A percentile compares a stretch with the other conserved stretches of the same genome.
phyloP scores from a whole-genome alignment of 2,113 vertebrate genomes.

The Serinus canaria region DNA sequence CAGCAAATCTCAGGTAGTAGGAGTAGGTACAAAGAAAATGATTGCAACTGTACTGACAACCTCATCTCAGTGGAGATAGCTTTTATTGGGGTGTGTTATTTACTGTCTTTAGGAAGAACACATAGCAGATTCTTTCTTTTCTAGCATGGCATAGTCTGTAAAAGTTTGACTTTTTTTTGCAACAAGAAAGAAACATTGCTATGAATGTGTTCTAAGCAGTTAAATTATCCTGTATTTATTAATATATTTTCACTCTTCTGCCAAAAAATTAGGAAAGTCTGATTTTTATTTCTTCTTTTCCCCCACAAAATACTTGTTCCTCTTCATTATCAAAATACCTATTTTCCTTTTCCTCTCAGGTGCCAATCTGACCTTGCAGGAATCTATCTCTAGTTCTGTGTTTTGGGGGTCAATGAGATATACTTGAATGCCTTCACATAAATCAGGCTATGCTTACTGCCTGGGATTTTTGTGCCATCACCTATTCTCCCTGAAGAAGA shows the following conservation, averaged over 20 bases:
- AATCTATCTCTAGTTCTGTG: neutral
- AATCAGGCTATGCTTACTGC: neutral
- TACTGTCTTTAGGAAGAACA: neutral
- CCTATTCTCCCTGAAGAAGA: neutral
- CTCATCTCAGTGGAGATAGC: neutral
- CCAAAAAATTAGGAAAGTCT: neutral
- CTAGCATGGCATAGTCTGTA: neutral
- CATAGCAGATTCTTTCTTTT: neutral
- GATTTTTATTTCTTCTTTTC: neutral
- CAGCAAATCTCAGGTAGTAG: neutral
- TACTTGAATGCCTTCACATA: neutral
- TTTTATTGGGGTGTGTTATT: conserved; percentile 15
- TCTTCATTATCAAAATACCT: neutral
- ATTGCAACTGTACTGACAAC: neutral
- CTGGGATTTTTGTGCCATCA: neutral
- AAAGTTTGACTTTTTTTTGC: neutral
- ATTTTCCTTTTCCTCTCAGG: neutral
- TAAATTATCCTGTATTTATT: neutral
- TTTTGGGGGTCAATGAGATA: neutral
- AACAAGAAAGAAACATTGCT: neutral
- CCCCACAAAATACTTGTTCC: neutral
- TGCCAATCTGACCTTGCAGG: neutral
- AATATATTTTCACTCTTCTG: neutral
- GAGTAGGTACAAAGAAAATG: neutral
- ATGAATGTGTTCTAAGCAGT: neutral